Evolutionary conservation across 2,797 vertebrate genomes (phyloP), one percentile per base, ranked within the genome.

Genomic region (Melanotaenia parkinsoni): DNA sequence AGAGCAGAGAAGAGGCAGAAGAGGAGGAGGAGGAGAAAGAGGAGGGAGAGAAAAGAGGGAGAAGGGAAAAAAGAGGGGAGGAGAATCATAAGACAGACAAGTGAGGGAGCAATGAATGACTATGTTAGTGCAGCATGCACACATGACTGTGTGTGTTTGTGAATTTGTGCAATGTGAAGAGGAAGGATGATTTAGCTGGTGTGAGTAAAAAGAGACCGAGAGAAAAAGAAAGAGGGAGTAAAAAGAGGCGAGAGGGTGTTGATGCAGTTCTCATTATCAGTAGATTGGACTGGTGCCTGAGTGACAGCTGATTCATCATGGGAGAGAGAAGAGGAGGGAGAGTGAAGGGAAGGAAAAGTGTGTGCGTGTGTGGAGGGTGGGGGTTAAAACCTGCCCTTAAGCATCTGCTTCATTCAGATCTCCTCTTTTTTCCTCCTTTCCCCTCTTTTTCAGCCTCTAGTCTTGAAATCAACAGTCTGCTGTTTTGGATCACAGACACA

Each of bases 291-390:
- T 93, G 93, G 93, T 96, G 96, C 95, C 95, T 93, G 93, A 95
- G 92, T 96, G 97, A 96, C 96, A 96, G 95, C 95, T 95, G 95
- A 96, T 96, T 96, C 95, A 96, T 96, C 95, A 96, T 95, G 95
- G 94, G 94, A 95, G 89, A 89, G 93, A 93, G 93, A 93, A 92
- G 92, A 91, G 80, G 90, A 89, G 89, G 85, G 83, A 93, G 79
- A 81, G 86, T 53, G 77, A 89, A 88, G 72, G 65, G 64, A 64
- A 75, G 57, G 61, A 47, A 76, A 51, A 66, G 58, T 59, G 67
- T 30, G 43, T 58, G 72, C 56, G 71, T 62, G 57, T 58, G 56
- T 45, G 14, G 32, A 38, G 9, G 53, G 26, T 20, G 37, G 50
- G 67, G 67, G 62, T 81, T 79, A 70, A 89, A 90, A 88, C 71